Percentiles rank a stretch among this genome's conserved stretches.
Conservation (phyloP, 2,113 vertebrate genomes). For the Tupaia tana region DNA sequence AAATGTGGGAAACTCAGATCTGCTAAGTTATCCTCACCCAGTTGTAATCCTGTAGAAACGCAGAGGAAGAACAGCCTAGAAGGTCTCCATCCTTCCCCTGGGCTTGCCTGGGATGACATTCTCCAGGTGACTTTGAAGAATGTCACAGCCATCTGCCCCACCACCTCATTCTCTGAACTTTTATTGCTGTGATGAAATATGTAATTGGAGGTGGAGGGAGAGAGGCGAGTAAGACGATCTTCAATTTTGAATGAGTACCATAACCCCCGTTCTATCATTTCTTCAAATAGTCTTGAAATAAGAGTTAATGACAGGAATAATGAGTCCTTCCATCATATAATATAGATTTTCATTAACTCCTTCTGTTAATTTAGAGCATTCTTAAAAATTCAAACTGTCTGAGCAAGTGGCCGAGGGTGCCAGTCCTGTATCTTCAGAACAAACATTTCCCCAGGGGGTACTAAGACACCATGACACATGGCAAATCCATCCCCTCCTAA, state of each 20-base stretch:
- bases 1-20: not conserved
- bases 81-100: rapidly evolving
- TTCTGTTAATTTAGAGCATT: not conserved
- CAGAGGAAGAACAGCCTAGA: too few species aligned
- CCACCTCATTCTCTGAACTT: not conserved
- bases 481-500: too few species aligned
- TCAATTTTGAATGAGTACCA: not conserved
- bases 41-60: rapidly evolving
- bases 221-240: not conserved
- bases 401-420: not conserved
- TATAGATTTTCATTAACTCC: not conserved
- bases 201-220: not conserved
- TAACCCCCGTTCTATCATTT: not conserved
- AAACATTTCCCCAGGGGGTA: not conserved
- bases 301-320: not conserved
- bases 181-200: too few species aligned
- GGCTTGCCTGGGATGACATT: not conserved
- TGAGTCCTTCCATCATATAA: not conserved
- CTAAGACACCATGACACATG: not conserved
- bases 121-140: not conserved
- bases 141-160: not conserved
- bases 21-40: not conserved
- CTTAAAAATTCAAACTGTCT: not conserved
- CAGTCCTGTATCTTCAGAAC: not conserved
- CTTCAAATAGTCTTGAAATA: not conserved